Evolutionary conservation across 2,113 vertebrate genomes (phyloP), one percentile per base, ranked within the genome.

Genomic region (pig (Sus scrofa)): DNA sequence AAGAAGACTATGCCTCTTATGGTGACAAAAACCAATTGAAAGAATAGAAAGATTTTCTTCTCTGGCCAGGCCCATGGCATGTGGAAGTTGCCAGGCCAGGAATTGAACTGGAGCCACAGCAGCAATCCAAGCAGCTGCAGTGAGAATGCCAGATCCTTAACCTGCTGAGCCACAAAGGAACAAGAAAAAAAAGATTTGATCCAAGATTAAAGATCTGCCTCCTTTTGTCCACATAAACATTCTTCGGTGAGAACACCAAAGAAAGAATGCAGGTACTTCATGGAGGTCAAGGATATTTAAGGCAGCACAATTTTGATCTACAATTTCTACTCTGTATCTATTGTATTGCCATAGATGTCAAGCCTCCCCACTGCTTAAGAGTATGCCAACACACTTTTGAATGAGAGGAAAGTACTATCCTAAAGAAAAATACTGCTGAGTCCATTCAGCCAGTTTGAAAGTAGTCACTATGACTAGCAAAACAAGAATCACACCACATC

Each of bases 1-100:
- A 67, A 81, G 22, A 68, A 52, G 18, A 11, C 16, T 63, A 13
- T 44, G 52, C 16, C 5, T 63, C 7, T 95, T 3, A 30, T 1
- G 15, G 13, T 58, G 24, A 94, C 24, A 83, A 85, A 96, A 87
- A 62, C 1, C 13, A 94, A 78, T 78, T 79, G 87, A 81, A 86
- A 11, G 18, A 81, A 83, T 7, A 94, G 58, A 94, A 95, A 50
- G 11, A 70, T 56, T 65, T 92, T 44, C 8, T 44, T 44, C 8
- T 44, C 44, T 44, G 44, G 44, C 44, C 44, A 44, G 44, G 44
- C 44, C 44, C 8, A 44, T 44, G 5, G 44, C 44, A 44, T 44
- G 44, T 44, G 44, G 44, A 44, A 8, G 44, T 44, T 44, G 5
- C 44, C 8, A 8, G 44, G 4, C 4, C 44, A 44, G 44, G 44